Evolutionary conservation across 2,888 invertebrate genomes (phyloP).

Genomic region (Notodonta dromedarius): DNA sequence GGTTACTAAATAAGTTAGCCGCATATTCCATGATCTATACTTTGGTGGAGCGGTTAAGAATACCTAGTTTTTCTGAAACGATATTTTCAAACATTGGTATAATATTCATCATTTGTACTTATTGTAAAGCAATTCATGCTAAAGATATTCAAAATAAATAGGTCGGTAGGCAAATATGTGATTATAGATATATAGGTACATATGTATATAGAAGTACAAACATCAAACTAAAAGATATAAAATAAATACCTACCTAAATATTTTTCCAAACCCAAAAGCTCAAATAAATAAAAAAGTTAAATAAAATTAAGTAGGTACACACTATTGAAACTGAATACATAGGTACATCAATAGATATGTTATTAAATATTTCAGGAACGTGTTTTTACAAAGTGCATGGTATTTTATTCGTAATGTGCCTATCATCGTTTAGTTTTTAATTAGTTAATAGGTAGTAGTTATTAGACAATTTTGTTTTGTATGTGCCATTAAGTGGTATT

Average conservation of each 20-base stretch:
- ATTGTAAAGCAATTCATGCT: constrained; percentile 2
- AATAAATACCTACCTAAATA: constrained; percentile 10
- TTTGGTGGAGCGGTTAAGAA: too few species aligned
- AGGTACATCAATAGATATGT: not conserved
- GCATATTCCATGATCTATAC: not conserved
- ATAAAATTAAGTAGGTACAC: constrained; percentile 13
- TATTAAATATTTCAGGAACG: not conserved
- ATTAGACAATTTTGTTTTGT: constrained; percentile 33
- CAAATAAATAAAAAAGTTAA: constrained; percentile 16
- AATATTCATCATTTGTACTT: not conserved
- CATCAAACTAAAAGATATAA: not conserved
- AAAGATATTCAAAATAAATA: constrained; percentile 4
- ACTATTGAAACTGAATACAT: constrained; percentile 5
- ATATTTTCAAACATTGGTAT: too few species aligned
- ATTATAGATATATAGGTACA: too few species aligned
- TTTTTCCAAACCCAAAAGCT: constrained; percentile 33
- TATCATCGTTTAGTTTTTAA: not conserved
- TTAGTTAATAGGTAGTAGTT: constrained; percentile 9
- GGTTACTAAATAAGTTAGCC: too few species aligned
- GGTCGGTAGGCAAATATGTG: constrained; percentile 11
- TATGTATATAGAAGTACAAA: too few species aligned
- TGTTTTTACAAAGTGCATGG: constrained; percentile 62
- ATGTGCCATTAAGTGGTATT: constrained; percentile 36
- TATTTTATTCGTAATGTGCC: constrained; percentile 58
- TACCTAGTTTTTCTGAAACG: too few species aligned